Percentiles rank a stretch among this genome's conserved stretches.
Conservation (phyloP, 1,140 invertebrate species). For the Diabrotica virgifera region DNA sequence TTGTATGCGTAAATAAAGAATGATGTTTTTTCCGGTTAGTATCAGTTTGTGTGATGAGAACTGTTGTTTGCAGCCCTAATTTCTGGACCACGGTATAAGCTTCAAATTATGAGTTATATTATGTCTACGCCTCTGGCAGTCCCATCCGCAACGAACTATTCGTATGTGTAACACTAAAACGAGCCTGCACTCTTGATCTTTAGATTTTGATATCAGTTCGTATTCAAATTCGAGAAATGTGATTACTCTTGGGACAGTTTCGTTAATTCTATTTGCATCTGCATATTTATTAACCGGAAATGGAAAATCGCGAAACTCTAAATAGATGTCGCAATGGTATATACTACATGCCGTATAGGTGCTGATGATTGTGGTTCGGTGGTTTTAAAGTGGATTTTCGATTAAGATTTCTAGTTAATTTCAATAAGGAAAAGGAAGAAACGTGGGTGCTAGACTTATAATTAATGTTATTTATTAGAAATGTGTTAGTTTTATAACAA, state of each 20-base stretch:
- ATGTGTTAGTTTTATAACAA: no score
- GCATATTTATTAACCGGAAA: conserved; percentile 1
- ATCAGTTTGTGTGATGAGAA: no score
- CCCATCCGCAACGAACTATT: background rate
- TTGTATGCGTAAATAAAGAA: no score
- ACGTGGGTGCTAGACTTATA: no score
- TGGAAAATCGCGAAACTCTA: background rate
- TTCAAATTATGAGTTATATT: no score
- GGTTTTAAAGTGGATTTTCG: background rate
- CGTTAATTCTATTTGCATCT: background rate
- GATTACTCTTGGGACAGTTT: conserved; percentile 1
- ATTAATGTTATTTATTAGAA: no score
- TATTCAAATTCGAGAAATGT: conserved; percentile 1
- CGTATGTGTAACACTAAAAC: conserved; percentile 2
- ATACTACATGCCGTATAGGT: background rate
- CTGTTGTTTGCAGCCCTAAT: no score
- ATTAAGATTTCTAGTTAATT: background rate
- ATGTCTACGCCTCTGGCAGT: background rate
- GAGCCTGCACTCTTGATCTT: conserved; percentile 1
- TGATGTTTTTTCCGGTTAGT: no score
- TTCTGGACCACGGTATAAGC: no score
- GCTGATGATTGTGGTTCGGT: background rate
- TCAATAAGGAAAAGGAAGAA: background rate
- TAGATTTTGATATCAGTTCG: conserved; percentile 2
- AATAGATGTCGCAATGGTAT: background rate